Evolutionary conservation across 2,113 vertebrate species (phyloP).

Genomic region (Ciconia stormi): DNA sequence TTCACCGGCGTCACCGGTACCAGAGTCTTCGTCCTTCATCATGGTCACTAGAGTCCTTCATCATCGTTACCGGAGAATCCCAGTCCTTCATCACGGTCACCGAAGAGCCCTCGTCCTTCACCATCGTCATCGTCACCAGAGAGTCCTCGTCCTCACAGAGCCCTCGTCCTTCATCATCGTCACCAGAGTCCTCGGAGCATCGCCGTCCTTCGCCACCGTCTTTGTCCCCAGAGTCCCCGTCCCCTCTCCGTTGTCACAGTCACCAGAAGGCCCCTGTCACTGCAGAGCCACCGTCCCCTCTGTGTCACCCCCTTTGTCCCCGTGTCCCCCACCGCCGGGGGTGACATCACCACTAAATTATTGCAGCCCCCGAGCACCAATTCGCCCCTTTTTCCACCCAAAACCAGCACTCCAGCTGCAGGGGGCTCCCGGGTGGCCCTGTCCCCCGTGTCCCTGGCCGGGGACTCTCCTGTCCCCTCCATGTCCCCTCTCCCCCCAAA

Average conservation of each 20-base stretch:
- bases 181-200: too few relatives aligned
- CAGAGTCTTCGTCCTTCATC: background rate
- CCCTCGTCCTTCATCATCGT: background rate
- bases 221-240: background rate
- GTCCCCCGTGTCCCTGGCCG: background rate
- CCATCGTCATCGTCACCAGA: background rate
- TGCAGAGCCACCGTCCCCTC: background rate
- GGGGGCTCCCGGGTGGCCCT: background rate
- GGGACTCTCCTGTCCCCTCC: background rate
- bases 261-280: background rate
- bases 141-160: background rate
- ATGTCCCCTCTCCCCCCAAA: background rate
- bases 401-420: background rate
- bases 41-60: background rate
- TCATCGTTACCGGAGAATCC: too few relatives aligned
- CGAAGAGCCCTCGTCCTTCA: background rate
- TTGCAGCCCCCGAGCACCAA: background rate
- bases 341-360: background rate
- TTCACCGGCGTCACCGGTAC: background rate
- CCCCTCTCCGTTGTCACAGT: background rate
- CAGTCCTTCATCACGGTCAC: background rate
- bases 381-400: background rate
- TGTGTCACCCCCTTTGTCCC: background rate
- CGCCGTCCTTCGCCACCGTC: background rate
- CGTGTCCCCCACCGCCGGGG: rapidly evolving